phyloP scores from a whole-genome alignment of 2,797 vertebrate species.

The Meda fulgida region DNA sequence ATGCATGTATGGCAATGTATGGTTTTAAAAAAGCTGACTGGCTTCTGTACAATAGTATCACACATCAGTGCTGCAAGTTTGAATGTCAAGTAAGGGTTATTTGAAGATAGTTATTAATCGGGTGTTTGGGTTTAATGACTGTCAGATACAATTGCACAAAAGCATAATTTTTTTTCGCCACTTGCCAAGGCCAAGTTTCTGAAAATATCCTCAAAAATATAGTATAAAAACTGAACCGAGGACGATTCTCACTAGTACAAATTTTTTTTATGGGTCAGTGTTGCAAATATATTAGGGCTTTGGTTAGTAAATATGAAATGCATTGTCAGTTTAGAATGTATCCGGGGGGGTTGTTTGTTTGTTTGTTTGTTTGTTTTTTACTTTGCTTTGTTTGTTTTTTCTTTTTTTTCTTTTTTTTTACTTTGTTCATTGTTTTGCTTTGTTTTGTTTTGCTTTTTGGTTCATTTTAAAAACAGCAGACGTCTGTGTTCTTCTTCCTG shows the following conservation, averaged over 20 bases:
- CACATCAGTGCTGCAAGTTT: neutral
- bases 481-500: neutral
- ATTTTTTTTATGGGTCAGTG: neutral
- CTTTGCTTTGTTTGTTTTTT: neutral
- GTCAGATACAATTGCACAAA: neutral
- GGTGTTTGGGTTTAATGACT: neutral
- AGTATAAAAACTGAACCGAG: neutral
- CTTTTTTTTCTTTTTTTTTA: neutral
- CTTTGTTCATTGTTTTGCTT: neutral
- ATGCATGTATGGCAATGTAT: slow-evolving; percentile 10
- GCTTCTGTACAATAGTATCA: neutral
- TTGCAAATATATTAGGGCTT: neutral
- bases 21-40: slow-evolving; percentile 6
- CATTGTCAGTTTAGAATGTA: neutral
- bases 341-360: neutral
- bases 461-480: neutral
- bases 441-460: too few species aligned
- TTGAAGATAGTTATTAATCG: neutral
- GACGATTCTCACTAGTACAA: neutral
- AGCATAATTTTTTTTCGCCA: neutral
- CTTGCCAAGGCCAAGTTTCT: neutral
- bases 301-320: neutral
- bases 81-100: neutral
- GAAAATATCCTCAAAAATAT: neutral
- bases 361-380: neutral